Evolutionary conservation across 1,140 invertebrate genomes (phyloP), one percentile per base, ranked within the genome.

Genomic region (Armadillidium nasatum): DNA sequence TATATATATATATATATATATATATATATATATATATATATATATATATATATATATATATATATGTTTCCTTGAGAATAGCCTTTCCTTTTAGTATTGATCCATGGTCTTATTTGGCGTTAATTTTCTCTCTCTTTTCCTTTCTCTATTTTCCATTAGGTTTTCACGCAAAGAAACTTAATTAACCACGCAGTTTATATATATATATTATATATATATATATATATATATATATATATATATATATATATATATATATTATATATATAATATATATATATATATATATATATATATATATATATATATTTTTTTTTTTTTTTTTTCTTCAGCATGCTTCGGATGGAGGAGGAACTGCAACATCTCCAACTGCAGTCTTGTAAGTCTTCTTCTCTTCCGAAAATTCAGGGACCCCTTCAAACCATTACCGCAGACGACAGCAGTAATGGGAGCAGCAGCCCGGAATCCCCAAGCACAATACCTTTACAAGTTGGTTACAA

Each of bases 191-290:
- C 33, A 33, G 2, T 33, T 33, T 60, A 60, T 7, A 4, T 60
- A 60, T 60, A 60, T 7, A 60, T 7, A 60, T 7, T 60, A 60
- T 60, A 60, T 60, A 60, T 60, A 7, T 60, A 60, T 60, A 60
- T 60, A 60, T 60, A 60, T 60, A 60, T 60, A 60, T 60, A 60
- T 60, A 60, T 60, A 60, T 60, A 60, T 60, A 60, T 60, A 60
- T 60, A 60, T 60, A 60, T 7, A 2, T 60, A 60, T 60, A 60
- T 60, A 60, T 60, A 60, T 60, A 60, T 60, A 1, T 15, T 60
- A 50, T 60, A 2, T 60, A 4, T 60, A 2, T 60, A 4, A 13
- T 60, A 19, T 60, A 60, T 19, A 60, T 60, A 60, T 19, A 60
- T 60, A 60, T 19, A 60, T 60, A 60, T 60, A 60, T 60, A 60